Evolutionary conservation across 2,113 vertebrate species (phyloP).

Genomic region (Ictalurus furcatus): DNA sequence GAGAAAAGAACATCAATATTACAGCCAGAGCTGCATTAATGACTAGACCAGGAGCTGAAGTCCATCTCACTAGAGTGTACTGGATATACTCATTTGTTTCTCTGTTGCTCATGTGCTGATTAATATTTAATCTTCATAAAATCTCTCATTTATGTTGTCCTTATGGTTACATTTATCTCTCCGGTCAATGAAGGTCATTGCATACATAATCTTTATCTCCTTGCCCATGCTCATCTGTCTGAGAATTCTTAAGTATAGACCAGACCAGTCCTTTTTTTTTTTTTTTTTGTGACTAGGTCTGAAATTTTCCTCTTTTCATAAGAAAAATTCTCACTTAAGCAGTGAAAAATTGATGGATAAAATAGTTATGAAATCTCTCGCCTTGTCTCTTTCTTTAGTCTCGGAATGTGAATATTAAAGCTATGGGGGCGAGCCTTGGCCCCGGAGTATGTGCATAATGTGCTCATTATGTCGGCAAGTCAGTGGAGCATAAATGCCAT

Average conservation of each 20-base stretch:
- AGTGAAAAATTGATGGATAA: neutral
- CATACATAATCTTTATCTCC: neutral
- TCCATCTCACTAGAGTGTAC: neutral
- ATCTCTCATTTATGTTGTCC: slow-evolving; percentile 12
- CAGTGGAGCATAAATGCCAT: slow-evolving; percentile 27
- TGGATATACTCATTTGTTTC: slow-evolving; percentile 25
- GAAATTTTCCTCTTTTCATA: neutral
- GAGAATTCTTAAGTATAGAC: neutral
- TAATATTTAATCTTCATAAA: slow-evolving; percentile 27
- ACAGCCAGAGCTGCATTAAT: slow-evolving; percentile 28
- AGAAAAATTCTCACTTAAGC: neutral
- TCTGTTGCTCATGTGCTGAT: slow-evolving; percentile 1
- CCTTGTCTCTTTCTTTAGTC: neutral
- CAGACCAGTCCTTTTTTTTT: neutral
- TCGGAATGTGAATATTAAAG: slow-evolving; percentile 28
- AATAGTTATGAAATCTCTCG: slow-evolving; percentile 1
- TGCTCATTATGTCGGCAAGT: slow-evolving; percentile 34
- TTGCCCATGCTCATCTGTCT: neutral
- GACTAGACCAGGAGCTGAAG: slow-evolving; percentile 14
- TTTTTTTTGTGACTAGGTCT: neutral
- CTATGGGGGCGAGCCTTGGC: neutral
- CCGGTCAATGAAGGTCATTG: neutral
- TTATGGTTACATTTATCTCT: neutral
- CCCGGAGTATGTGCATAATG: slow-evolving; percentile 24
- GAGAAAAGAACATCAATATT: slow-evolving; percentile 28